Conservation (phyloP, 2,888 invertebrate genomes). For the Ethmia dodecea region DNA sequence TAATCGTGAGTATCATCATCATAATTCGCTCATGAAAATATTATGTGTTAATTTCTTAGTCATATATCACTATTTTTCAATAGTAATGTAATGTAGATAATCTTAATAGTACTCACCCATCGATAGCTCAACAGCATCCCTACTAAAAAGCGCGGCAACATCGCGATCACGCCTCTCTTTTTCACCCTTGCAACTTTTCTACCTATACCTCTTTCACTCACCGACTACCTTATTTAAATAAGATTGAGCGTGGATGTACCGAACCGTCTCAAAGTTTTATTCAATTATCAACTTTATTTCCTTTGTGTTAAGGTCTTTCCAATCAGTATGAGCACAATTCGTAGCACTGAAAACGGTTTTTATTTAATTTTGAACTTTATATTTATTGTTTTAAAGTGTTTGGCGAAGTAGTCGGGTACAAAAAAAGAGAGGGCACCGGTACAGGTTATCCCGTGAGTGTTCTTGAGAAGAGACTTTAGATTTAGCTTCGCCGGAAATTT, state of each 20-base stretch:
- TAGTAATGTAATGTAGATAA: too few relatives aligned
- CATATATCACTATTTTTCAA: too few relatives aligned
- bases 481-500: constrained; percentile 60
- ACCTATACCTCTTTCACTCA: constrained; percentile 47
- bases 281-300: constrained; percentile 38
- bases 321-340: constrained; percentile 5
- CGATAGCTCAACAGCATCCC: constrained; percentile 38
- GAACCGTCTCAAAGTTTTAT: constrained; percentile 18
- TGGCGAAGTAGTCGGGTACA: too few relatives aligned
- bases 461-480: constrained; percentile 54
- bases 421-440: constrained; percentile 47
- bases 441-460: constrained; percentile 54
- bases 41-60: too few relatives aligned
- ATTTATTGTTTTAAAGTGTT: constrained; percentile 17
- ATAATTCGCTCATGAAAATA: too few relatives aligned
- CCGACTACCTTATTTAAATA: constrained; percentile 75
- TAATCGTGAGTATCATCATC: too few relatives aligned
- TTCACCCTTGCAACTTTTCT: constrained; percentile 42
- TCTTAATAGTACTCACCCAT: too few relatives aligned
- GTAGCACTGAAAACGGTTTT: too few relatives aligned
- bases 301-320: constrained; percentile 29
- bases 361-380: too few relatives aligned
- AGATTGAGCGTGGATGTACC: constrained; percentile 56
- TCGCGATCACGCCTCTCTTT: constrained; percentile 48
- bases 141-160: constrained; percentile 61